These are phyloP conservation scores for Oryzias woworae DNA, from an alignment of 2,113 vertebrate genomes.

Conservation along the genomic window DNA sequence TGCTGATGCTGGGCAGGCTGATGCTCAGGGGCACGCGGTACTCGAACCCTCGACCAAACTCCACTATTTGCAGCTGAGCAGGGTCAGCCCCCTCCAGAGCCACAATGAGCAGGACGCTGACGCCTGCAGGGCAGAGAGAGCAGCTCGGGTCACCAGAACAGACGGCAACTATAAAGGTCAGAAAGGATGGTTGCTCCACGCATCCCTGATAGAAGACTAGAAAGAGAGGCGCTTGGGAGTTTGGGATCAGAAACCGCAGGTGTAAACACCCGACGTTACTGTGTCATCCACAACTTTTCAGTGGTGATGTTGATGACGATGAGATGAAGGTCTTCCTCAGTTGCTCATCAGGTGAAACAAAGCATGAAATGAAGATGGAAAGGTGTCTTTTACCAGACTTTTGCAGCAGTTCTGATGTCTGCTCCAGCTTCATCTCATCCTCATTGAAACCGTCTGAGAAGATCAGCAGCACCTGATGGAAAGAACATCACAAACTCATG, in stretches of 20 bases:
- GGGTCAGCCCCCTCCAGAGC: constrained; percentile 73
- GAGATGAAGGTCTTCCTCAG: too few relatives aligned
- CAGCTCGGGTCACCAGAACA: too few relatives aligned
- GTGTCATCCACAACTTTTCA: too few relatives aligned
- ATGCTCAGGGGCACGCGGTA: constrained; percentile 71
- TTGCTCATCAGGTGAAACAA: too few relatives aligned
- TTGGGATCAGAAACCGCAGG: too few relatives aligned
- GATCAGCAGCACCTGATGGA: constrained; percentile 78
- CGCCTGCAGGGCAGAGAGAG: constrained; percentile 55
- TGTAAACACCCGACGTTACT: too few relatives aligned
- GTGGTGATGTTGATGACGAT: too few relatives aligned
- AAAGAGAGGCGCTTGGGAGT: too few relatives aligned
- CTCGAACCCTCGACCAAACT: constrained; percentile 82
- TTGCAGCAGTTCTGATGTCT: constrained; percentile 59
- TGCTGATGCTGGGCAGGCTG: constrained; percentile 67
- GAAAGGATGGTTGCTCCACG: too few relatives aligned
- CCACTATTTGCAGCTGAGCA: constrained; percentile 74
- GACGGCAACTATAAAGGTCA: too few relatives aligned
- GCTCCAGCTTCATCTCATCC: constrained; percentile 68
- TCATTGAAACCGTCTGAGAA: constrained; percentile 86
- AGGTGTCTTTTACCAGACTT: constrained; percentile 63
- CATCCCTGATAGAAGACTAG: too few relatives aligned
- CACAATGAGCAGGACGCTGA: constrained; percentile 78
- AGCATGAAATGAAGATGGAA: neutral
- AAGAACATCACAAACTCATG: neutral